Evolutionary conservation across 1,140 invertebrate genomes (phyloP).

Genomic region (Caenorhabditis tropicalis): DNA sequence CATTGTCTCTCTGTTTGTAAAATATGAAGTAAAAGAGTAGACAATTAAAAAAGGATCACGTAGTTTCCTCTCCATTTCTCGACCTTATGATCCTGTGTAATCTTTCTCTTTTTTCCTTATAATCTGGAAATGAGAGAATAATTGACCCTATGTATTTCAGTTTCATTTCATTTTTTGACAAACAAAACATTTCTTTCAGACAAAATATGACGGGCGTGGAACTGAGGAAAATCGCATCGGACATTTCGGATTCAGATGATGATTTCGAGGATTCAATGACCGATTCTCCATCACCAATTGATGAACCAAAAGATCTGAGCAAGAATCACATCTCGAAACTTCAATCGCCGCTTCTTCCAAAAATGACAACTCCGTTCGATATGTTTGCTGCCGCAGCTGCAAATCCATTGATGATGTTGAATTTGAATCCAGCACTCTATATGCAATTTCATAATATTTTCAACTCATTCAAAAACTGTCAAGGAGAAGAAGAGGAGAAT

Average conservation of each 20-base stretch:
- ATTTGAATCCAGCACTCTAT: slow-evolving; percentile 47
- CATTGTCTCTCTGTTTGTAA: background rate
- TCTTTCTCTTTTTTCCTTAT: background rate
- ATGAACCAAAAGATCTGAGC: slow-evolving; percentile 46
- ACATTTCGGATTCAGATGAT: slow-evolving; percentile 46
- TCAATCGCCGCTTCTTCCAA: background rate
- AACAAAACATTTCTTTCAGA: slow-evolving; percentile 16
- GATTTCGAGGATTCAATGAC: slow-evolving; percentile 53
- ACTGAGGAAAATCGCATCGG: slow-evolving; percentile 33
- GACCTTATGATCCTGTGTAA: slow-evolving; percentile 37
- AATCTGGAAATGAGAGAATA: slow-evolving; percentile 8
- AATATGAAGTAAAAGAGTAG: background rate
- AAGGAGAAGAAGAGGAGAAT: slow-evolving; percentile 5
- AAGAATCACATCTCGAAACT: background rate
- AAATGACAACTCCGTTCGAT: slow-evolving; percentile 20
- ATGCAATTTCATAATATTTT: slow-evolving; percentile 32
- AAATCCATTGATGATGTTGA: slow-evolving; percentile 54
- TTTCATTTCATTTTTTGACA: slow-evolving; percentile 14
- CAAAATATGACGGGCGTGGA: slow-evolving; percentile 54
- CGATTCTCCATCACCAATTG: slow-evolving; percentile 51
- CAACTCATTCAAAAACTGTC: background rate
- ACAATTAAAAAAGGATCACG: slow-evolving; percentile 25
- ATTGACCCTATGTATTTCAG: slow-evolving; percentile 14
- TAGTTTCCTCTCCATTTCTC: slow-evolving; percentile 3
- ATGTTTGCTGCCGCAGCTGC: background rate